These are phyloP conservation scores for Aleiodes testaceus DNA, from an alignment of 2,888 invertebrate species.

Conservation along the genomic window DNA sequence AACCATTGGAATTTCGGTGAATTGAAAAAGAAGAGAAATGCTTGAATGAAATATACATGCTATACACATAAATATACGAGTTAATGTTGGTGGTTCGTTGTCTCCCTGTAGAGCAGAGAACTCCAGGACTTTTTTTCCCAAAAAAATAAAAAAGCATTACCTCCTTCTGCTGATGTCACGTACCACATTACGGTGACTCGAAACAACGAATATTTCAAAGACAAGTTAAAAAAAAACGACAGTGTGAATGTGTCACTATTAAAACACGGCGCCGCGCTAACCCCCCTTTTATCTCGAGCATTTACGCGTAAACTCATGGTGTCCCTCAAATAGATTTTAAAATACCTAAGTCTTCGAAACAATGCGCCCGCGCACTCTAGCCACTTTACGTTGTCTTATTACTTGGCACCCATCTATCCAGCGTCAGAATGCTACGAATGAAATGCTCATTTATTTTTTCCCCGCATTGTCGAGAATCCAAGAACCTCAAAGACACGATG, in stretches of 20 bases:
- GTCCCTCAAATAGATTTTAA: conserved; percentile 53
- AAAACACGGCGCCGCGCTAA: conserved; percentile 48
- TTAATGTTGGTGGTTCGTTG: conserved; percentile 22
- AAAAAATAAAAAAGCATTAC: background rate
- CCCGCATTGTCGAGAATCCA: background rate
- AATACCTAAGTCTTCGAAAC: conserved; percentile 37
- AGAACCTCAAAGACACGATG: background rate
- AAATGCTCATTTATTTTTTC: conserved; percentile 34
- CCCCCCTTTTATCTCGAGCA: background rate
- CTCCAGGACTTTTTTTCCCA: no score
- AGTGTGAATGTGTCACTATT: conserved; percentile 38
- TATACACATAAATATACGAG: no score
- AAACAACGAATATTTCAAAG: conserved; percentile 8
- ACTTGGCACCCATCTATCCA: conserved; percentile 20
- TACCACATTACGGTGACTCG: conserved; percentile 33
- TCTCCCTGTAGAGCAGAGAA: background rate
- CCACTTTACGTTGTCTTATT: conserved; percentile 20
- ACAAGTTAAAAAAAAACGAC: conserved; percentile 39
- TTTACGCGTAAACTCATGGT: conserved; percentile 12
- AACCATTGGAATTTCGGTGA: no score
- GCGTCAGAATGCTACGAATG: conserved; percentile 37
- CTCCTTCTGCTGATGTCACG: conserved; percentile 14
- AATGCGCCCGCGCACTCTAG: conserved; percentile 41
- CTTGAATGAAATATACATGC: no score
- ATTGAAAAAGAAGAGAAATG: no score